Evolutionary conservation across 2,113 vertebrate genomes (phyloP).

Genomic region (Lucifuga dentata): DNA sequence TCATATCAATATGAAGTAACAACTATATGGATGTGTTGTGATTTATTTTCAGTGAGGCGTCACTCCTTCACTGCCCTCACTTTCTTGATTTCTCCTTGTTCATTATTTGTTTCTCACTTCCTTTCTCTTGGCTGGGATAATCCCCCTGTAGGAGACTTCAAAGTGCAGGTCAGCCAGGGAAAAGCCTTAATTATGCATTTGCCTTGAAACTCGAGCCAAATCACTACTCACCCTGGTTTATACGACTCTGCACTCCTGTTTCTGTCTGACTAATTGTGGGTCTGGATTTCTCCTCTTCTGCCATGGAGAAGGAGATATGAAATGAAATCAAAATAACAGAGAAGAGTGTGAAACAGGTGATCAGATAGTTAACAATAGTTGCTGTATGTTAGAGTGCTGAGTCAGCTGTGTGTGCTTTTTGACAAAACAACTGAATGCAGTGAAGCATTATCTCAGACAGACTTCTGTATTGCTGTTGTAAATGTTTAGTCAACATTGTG

Average conservation of each 20-base stretch:
- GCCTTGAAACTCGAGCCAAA: slow-evolving; percentile 82
- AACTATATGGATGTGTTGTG: too few relatives aligned
- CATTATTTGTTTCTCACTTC: slow-evolving; percentile 67
- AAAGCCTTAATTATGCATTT: slow-evolving; percentile 83
- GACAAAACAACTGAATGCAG: background rate
- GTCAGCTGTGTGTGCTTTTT: background rate
- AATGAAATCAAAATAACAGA: slow-evolving; percentile 61
- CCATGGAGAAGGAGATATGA: slow-evolving; percentile 31
- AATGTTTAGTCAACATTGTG: too few relatives aligned
- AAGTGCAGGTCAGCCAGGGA: slow-evolving; percentile 80
- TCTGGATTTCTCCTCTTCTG: slow-evolving; percentile 42
- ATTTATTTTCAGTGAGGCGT: slow-evolving; percentile 42
- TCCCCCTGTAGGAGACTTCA: slow-evolving; percentile 83
- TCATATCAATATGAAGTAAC: slow-evolving; percentile 31
- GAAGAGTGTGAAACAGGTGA: slow-evolving; percentile 44
- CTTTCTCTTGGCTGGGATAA: slow-evolving; percentile 77
- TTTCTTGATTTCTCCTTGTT: slow-evolving; percentile 31
- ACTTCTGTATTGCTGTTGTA: slow-evolving; percentile 4
- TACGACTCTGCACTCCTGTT: slow-evolving; percentile 59
- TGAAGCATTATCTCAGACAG: background rate
- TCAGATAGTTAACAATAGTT: slow-evolving; percentile 29
- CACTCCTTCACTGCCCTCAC: slow-evolving; percentile 35
- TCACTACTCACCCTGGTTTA: slow-evolving; percentile 71
- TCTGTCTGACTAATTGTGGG: slow-evolving; percentile 72
- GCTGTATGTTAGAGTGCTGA: slow-evolving; percentile 23